Conservation (phyloP, 2,888 invertebrate species). For the Uloborus plumipes region DNA sequence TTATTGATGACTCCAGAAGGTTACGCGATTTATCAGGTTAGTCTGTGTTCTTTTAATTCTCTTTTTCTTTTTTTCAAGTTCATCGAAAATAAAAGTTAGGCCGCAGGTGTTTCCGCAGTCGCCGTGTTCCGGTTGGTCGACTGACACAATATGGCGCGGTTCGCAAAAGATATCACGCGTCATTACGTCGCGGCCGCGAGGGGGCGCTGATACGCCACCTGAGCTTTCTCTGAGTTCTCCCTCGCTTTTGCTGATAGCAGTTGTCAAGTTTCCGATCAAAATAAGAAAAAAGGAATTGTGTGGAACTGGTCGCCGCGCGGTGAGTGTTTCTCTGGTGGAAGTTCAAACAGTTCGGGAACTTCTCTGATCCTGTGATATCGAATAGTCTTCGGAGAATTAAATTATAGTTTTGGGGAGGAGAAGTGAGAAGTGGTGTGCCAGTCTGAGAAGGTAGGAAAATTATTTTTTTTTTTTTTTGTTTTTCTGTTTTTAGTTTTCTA, state of each 20-base stretch:
- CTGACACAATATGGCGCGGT: constrained; percentile 32
- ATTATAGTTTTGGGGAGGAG: constrained; percentile 21
- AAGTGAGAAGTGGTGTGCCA: neutral
- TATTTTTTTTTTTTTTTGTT: neutral
- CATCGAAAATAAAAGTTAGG: constrained; percentile 19
- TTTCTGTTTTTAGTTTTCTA: too few species aligned
- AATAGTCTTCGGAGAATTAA: constrained; percentile 26
- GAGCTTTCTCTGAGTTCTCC: constrained; percentile 9
- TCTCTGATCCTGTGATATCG: constrained; percentile 21
- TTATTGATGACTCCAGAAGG: constrained; percentile 36
- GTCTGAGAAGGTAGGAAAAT: neutral
- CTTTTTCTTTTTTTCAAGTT: constrained; percentile 14
- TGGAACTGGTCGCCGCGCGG: constrained; percentile 6
- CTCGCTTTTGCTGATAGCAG: constrained; percentile 25
- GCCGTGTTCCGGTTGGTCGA: constrained; percentile 25
- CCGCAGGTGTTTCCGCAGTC: constrained; percentile 28
- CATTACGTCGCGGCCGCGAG: constrained; percentile 29
- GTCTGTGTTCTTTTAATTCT: constrained; percentile 15
- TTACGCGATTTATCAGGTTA: constrained; percentile 26
- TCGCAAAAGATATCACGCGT: constrained; percentile 24
- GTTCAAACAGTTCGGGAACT: constrained; percentile 19
- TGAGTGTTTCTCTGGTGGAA: constrained; percentile 15
- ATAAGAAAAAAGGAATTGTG: constrained; percentile 9
- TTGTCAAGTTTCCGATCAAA: constrained; percentile 19
- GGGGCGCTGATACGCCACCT: constrained; percentile 43